Conservation (phyloP, 2,113 vertebrate species). For the Heloderma charlesbogerti region DNA sequence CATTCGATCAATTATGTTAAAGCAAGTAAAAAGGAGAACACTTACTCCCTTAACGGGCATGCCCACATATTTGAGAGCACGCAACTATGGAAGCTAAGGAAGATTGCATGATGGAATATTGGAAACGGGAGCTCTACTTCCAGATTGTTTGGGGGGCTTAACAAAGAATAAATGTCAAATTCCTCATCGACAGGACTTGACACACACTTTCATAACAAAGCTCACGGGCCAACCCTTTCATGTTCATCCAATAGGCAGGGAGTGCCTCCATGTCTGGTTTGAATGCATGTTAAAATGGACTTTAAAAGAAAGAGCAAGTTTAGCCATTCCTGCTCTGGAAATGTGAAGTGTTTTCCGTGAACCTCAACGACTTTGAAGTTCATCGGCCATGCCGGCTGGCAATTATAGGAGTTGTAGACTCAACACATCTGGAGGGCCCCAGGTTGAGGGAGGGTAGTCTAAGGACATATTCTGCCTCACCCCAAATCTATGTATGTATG, state of each 20-base stretch:
- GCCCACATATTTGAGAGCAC: not conserved
- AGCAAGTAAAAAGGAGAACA: not conserved
- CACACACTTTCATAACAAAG: not conserved
- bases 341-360: not conserved
- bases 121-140: not conserved
- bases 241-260: not conserved
- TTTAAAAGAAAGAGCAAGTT: not conserved
- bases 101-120: not conserved
- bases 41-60: not conserved
- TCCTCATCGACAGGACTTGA: not conserved
- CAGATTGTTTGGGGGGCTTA: not conserved
- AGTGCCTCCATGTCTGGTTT: not conserved
- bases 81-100: not conserved
- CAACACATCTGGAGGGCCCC: no score
- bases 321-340: not conserved
- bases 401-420: no score
- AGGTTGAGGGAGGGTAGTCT: not conserved
- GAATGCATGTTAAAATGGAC: not conserved
- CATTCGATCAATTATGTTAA: not conserved
- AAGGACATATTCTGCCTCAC: not conserved
- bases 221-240: not conserved
- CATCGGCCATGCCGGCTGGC: no score
- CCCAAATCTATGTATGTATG: not conserved
- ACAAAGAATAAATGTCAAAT: conserved; percentile 9
- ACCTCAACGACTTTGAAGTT: not conserved